Base-by-base conservation (phyloP, 2,888 invertebrate genomes). In the Heteropelma amictum region DNA sequence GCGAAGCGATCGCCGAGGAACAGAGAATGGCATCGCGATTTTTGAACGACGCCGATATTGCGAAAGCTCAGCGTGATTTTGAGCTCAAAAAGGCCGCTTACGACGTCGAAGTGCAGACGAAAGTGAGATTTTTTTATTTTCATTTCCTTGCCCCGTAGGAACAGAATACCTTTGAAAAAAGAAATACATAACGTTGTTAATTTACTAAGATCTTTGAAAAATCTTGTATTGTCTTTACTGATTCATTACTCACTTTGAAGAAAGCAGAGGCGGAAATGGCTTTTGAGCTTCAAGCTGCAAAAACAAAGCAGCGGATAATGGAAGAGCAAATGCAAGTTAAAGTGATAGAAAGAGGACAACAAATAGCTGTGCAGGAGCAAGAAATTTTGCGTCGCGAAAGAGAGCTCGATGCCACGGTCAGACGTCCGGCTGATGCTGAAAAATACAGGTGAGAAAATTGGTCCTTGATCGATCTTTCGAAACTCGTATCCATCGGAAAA, bases 301-400 rank as follows among this genome's bases (percentile, higher is more conserved):
- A 98, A 90, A 98, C 98, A 0, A 96, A 97, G 84, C 98, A 98
- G 87, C 93, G 96, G 77, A 97, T 97, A 84, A 97, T 97, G 90
- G 98, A 98, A 85, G 98, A 99, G 89, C 95, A 98, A 87, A 98
- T 98, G 98, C 98, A 98, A 87, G 97, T 98, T 70, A 93, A 94
- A 78, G 95, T 97, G 0, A 95, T 98, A 23, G 97, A 98, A 89
- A 93, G 97, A 68, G 93, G 95, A 0, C 98, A 98, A 88, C 96
- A 97, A 90, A 98, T 98, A 84, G 94, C 94, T 58, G 96, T 99
- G 0, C 98, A 98, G 89, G 97, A 98, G 82, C 98, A 98, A 91
- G 98, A 99, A 91, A 98, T 98, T 81, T 93, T 95, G 83, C 93
- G 98, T 76, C 93, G 95, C 23, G 97, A 98, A 90, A 94, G 94